Evolutionary conservation across 2,888 invertebrate genomes (phyloP), one percentile per base, ranked within the genome.

Genomic region (Bimastos eiseni): DNA sequence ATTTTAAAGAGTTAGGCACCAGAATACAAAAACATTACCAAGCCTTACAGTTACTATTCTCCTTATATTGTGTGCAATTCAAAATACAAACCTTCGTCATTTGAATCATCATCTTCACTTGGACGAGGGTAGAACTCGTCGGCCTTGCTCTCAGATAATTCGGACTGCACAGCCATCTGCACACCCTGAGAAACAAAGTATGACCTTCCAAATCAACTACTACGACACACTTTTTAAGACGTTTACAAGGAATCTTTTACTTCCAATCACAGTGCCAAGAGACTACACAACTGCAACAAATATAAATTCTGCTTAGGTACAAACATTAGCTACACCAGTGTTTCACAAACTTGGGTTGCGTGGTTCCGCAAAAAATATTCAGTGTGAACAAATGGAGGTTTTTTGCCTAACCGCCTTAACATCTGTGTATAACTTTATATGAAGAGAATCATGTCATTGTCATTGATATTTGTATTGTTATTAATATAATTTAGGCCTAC

Each of bases 181-280:
- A 89, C 89, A 41, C 89, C 89, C 89, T 89, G 89, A n/a, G n/a
- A 70, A 70, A 70, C 30, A 30, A 70, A 70, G n/a, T 8, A 70
- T 11, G n/a, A n/a, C 30, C 4, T n/a, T 70, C 70, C 30, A 70
- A n/a, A 30, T 70, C 11, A n/a, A 70, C 8, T 0, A 30, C 8
- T 70, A 70, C 8, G 70, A 70, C 70, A 70, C 30, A 70, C 70
- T 70, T n/a, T n/a, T 70, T n/a, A n/a, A n/a, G 70, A 70, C n/a
- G 5, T 49, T 49, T 49, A 5, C 49, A 70, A 70, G n/a, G n/a
- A n/a, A 70, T n/a, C 8, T 3, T 3, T n/a, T 70, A n/a, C 13
- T 70, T 70, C 70, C 17, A 70, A 70, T 1, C 6, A 8, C 8
- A 70, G n/a, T 41, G 8, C n/a, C n/a, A n/a, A n/a, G n/a, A n/a